phyloP scores from a whole-genome alignment of 2,888 invertebrate genomes.

The Automeris io region DNA sequence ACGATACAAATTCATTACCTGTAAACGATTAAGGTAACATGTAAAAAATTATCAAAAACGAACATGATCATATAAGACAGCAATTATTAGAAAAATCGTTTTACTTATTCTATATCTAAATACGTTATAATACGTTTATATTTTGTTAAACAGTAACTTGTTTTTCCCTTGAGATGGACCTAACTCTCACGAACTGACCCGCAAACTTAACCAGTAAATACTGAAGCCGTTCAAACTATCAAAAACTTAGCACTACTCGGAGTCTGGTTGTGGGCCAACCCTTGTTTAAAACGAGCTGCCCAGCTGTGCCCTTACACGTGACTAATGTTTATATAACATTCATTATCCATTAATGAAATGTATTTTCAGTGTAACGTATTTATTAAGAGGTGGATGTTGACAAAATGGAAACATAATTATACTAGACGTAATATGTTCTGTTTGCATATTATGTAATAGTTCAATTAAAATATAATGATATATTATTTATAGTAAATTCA shows the following conservation, averaged over 20 bases:
- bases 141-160: not conserved
- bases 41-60: too few relatives aligned
- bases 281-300: conserved; percentile 47
- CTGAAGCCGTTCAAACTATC: conserved; percentile 69
- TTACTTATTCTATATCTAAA: too few relatives aligned
- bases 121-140: not conserved
- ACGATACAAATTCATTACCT: too few relatives aligned
- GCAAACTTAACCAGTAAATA: conserved; percentile 73
- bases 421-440: too few relatives aligned
- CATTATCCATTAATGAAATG: conserved; percentile 19
- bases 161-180: conserved; percentile 42
- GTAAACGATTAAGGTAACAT: too few relatives aligned
- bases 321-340: conserved; percentile 18
- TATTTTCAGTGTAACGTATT: conserved; percentile 16
- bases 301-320: conserved; percentile 30
- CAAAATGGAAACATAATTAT: too few relatives aligned
- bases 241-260: conserved; percentile 69
- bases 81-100: too few relatives aligned
- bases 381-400: too few relatives aligned
- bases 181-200: conserved; percentile 60
- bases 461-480: too few relatives aligned
- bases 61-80: too few relatives aligned
- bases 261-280: conserved; percentile 58
- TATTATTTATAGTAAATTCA: too few relatives aligned
- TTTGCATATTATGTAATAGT: too few relatives aligned